Evolutionary conservation across 2,888 invertebrate species (phyloP), one percentile per base, ranked within the genome.

Genomic region (Oligia strigilis): DNA sequence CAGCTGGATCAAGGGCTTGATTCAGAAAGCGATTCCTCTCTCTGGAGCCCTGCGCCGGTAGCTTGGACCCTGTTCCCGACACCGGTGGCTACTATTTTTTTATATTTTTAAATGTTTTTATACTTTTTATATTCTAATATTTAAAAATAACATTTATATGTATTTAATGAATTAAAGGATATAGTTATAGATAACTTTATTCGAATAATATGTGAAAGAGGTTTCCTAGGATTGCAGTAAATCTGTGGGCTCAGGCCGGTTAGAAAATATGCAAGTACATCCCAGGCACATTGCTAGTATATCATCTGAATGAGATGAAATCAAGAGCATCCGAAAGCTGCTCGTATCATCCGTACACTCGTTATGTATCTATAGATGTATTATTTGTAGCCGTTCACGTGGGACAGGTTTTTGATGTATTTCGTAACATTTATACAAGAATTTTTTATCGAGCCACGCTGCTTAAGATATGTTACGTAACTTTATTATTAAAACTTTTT

Each of bases 281-380:
- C n/a, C 29, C 0, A 8, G 19, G 13, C 4, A 23, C n/a, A 29
- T 17, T 43, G 8, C 23, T 82, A 58, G 60, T 62, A 19, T 62
- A 23, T 19, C n/a, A 77, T 46, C 23, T 60, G 8, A 58, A 66
- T 43, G 52, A 82, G 72, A 83, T 83, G 73, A 81, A 78, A 84
- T 87, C 67, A 78, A 83, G 52, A 83, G 84, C 72, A 43, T 62
- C 80, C 84, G 84, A 75, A 84, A 84, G 69, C 72, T 40, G 36
- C 2, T 17, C n/a, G 29, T 65, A 40, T 55, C 29, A 52, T 29
- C 14, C 1, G 23, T 52, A 60, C 11, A 29, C 40, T 72, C 17
- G 14, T 55, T 80, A 49, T 49, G 36, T 36, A 29, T 29, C 29
- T 29, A 29, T 17, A 49, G 11, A 49, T 13, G 49, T 23, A 55